Evolutionary conservation across 2,113 vertebrate species (phyloP).

Genomic region (Corydoras maculifer): DNA sequence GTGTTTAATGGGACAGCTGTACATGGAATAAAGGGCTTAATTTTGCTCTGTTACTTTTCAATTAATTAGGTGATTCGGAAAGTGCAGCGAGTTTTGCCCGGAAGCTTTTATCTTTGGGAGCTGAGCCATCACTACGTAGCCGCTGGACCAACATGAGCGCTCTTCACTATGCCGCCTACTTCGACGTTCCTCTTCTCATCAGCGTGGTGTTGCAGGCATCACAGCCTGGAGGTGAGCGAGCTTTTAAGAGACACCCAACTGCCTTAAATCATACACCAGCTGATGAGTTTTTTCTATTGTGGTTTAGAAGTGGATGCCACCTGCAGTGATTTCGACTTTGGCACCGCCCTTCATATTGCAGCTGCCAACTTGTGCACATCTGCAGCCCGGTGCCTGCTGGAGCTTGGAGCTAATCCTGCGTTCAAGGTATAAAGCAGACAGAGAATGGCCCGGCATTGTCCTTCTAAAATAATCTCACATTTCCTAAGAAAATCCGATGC

Average conservation of each 20-base stretch:
- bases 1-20: too few species aligned
- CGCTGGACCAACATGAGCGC: constrained; percentile 99
- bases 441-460: too few species aligned
- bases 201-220: constrained; percentile 80
- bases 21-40: too few species aligned
- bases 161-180: constrained; percentile 95
- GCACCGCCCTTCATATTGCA: constrained; percentile 92
- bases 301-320: constrained; percentile 88
- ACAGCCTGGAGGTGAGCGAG: constrained; percentile 78
- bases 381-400: constrained; percentile 83
- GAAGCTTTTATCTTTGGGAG: constrained; percentile 80
- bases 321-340: constrained; percentile 96
- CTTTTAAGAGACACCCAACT: neutral
- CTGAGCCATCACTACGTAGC: constrained; percentile 82
- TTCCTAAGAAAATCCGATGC: too few species aligned
- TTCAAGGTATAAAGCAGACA: constrained; percentile 71
- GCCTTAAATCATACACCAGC: neutral
- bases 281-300: neutral
- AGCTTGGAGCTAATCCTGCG: constrained; percentile 88
- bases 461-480: too few species aligned
- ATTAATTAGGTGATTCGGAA: constrained; percentile 80
- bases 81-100: constrained; percentile 80
- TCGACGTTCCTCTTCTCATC: constrained; percentile 91
- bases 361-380: constrained; percentile 88
- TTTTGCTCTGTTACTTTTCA: neutral